phyloP scores from a whole-genome alignment of 1,140 invertebrate species.

The Potamilus streckersoni region DNA sequence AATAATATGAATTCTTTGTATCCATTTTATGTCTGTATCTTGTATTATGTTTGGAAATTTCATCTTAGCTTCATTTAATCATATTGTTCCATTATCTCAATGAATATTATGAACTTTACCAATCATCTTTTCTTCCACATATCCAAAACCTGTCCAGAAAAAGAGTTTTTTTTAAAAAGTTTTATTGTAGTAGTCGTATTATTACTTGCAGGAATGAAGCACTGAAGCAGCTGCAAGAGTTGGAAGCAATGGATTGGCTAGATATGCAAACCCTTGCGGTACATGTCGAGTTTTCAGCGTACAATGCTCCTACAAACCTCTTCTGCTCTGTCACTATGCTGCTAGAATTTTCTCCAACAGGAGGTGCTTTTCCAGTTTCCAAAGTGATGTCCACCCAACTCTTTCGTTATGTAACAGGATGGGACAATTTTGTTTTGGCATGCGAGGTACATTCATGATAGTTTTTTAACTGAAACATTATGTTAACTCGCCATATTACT shows the following conservation, averaged over 20 bases:
- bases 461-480: background rate
- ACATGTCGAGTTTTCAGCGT: slow-evolving; percentile 60
- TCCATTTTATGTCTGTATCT: background rate
- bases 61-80: background rate
- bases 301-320: slow-evolving; percentile 57
- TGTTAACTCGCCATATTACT: no score
- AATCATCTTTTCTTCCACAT: background rate
- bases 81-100: background rate
- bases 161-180: background rate
- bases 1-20: no score
- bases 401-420: slow-evolving; percentile 57
- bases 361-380: slow-evolving; percentile 42
- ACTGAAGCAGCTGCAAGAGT: slow-evolving; percentile 30
- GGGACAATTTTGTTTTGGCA: slow-evolving; percentile 59
- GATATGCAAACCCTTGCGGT: slow-evolving; percentile 52
- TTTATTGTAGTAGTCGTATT: background rate
- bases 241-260: slow-evolving; percentile 50
- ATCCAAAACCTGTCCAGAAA: background rate
- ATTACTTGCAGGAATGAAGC: slow-evolving; percentile 37
- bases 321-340: slow-evolving; percentile 58
- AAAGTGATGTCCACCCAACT: slow-evolving; percentile 54
- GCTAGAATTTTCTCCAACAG: slow-evolving; percentile 53
- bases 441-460: slow-evolving; percentile 55
- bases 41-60: background rate
- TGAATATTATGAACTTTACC: no score